Percentiles rank a stretch among this genome's conserved stretches.
Evolutionary conservation across 2,888 invertebrate genomes (phyloP).

Genomic region (Thecocarcelia acutangulata): DNA sequence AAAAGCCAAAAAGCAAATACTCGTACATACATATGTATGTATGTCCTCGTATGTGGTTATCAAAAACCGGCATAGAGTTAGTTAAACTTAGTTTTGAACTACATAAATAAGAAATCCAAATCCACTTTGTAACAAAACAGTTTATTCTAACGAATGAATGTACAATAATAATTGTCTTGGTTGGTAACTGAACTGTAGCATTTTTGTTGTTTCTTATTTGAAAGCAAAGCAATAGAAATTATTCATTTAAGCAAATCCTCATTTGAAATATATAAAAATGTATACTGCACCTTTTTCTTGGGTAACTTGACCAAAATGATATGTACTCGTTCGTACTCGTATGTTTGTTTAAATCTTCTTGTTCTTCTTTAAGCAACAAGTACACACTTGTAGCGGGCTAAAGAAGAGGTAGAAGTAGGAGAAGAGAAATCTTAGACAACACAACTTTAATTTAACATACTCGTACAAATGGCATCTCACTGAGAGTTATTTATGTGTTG

Average conservation of each 20-base stretch:
- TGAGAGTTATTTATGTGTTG: constrained; percentile 65
- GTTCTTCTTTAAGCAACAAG: constrained; percentile 14
- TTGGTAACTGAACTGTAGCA: constrained; percentile 54
- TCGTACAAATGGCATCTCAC: constrained; percentile 63
- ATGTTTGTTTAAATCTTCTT: constrained; percentile 37
- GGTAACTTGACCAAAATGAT: constrained; percentile 58
- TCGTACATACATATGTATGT: too few species aligned
- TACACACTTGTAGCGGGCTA: constrained; percentile 6
- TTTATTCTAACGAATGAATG: background rate
- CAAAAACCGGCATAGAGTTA: background rate
- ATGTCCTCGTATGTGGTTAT: too few species aligned
- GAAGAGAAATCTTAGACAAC: constrained; percentile 28
- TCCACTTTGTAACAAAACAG: background rate
- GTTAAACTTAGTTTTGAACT: constrained; percentile 41
- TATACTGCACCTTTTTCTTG: constrained; percentile 67
- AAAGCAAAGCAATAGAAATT: constrained; percentile 25
- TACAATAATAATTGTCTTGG: constrained; percentile 3
- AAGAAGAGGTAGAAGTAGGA: background rate
- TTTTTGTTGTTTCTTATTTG: background rate
- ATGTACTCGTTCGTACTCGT: too few species aligned
- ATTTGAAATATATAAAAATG: constrained; percentile 25
- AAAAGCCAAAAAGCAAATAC: constrained; percentile 2
- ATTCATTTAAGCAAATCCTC: constrained; percentile 56
- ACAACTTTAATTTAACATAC: constrained; percentile 53
- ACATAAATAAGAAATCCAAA: constrained; percentile 5